Evolutionary conservation across 2,888 invertebrate genomes (phyloP).

Genomic region (Seladonia tumulorum): DNA sequence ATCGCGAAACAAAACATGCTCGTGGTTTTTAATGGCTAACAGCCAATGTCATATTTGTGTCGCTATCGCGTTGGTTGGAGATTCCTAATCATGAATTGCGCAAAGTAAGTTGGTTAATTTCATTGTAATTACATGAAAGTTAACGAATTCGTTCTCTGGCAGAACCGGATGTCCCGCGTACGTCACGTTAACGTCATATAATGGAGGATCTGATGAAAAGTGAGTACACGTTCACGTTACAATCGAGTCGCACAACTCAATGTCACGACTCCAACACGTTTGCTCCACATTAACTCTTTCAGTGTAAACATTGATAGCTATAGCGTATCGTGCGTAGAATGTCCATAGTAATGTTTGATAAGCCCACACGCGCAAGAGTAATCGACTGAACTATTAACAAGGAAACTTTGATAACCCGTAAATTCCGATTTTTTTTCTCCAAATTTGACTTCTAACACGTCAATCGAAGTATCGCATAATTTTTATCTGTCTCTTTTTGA

Average conservation of each 20-base stretch:
- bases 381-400: neutral
- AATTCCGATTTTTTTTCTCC: neutral
- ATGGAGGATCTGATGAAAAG: neutral
- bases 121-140: neutral
- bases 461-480: neutral
- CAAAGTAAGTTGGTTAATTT: constrained; percentile 22
- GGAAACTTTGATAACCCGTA: neutral
- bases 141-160: neutral
- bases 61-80: neutral
- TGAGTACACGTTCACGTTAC: constrained; percentile 7
- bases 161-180: constrained; percentile 3
- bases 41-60: constrained; percentile 20
- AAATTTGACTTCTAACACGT: neutral
- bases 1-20: neutral
- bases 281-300: neutral
- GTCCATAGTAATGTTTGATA: neutral
- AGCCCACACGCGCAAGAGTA: neutral
- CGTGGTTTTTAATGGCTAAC: neutral
- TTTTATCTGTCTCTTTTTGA: neutral
- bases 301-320: neutral
- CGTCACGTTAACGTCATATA: neutral
- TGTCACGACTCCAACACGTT: neutral
- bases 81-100: neutral
- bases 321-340: neutral
- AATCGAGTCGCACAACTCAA: neutral